Evolutionary conservation across 2,113 vertebrate genomes (phyloP).

Genomic region (Abramis brama): DNA sequence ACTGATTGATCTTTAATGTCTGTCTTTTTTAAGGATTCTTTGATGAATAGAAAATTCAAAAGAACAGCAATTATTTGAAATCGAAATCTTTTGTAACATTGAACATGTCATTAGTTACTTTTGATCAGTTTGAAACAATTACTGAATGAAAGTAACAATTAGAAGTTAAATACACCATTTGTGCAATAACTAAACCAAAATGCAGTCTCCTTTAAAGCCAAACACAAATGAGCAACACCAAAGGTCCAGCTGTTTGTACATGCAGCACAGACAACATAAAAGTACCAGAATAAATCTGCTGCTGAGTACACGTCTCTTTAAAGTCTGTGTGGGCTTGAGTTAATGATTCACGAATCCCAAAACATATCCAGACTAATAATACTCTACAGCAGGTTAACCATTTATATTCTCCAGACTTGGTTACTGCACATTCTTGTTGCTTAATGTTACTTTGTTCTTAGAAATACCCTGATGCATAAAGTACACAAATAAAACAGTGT

Average conservation of each 20-base stretch:
- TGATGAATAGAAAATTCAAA: too few species aligned
- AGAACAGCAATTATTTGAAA: too few species aligned
- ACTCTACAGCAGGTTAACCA: slow-evolving; percentile 51
- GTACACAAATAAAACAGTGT: neutral
- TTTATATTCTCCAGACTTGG: slow-evolving; percentile 45
- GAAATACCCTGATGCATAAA: slow-evolving; percentile 3
- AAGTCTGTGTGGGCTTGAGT: slow-evolving; percentile 45
- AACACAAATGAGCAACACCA: neutral
- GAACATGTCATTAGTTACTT: too few species aligned
- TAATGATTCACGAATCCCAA: slow-evolving; percentile 55
- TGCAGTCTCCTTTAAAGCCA: neutral
- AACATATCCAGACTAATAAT: slow-evolving; percentile 54
- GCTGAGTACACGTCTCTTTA: slow-evolving; percentile 5
- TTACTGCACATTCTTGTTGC: slow-evolving; percentile 10
- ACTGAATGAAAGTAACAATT: neutral
- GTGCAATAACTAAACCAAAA: neutral
- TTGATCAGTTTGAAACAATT: neutral
- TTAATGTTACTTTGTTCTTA: slow-evolving; percentile 15
- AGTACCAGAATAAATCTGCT: neutral
- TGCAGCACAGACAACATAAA: neutral
- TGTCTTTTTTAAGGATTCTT: too few species aligned
- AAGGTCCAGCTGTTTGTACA: neutral
- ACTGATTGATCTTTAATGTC: neutral
- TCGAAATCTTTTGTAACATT: too few species aligned
- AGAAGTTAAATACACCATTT: neutral